Percentiles rank a stretch among this genome's conserved stretches.
Evolutionary conservation across 2,888 invertebrate genomes (phyloP).

Genomic region (Sympetrum striolatum): DNA sequence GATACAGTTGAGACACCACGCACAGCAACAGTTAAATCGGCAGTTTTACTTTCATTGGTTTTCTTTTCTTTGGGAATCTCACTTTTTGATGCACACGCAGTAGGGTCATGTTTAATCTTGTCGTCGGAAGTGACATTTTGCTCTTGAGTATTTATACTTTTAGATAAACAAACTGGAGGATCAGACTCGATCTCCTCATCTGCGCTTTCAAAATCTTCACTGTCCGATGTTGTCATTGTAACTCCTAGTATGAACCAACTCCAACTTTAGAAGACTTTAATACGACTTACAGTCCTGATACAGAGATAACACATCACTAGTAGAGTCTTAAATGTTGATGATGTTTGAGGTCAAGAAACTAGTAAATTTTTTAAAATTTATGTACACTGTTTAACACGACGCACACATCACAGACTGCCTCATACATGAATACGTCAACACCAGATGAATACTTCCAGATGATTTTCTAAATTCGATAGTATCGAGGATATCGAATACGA

Average conservation of each 20-base stretch:
- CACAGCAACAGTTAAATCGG: background rate
- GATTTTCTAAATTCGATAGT: background rate
- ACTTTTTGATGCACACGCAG: no score
- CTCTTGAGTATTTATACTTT: background rate
- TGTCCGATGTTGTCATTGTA: conserved; percentile 75
- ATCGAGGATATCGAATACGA: background rate
- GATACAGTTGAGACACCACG: background rate
- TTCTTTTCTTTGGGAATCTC: no score
- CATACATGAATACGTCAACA: background rate
- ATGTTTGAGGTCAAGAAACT: background rate
- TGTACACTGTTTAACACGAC: no score
- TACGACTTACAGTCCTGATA: background rate
- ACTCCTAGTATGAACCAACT: background rate
- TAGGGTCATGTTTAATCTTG: conserved; percentile 50
- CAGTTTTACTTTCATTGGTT: conserved; percentile 57
- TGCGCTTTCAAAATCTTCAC: conserved; percentile 79
- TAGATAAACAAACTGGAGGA: background rate
- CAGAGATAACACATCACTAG: background rate
- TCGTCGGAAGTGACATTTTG: background rate
- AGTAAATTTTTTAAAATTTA: no score
- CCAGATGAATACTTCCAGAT: background rate
- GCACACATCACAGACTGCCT: background rate
- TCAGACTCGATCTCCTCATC: conserved; percentile 68
- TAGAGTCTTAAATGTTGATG: background rate
- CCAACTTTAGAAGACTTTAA: background rate